Conservation (phyloP, 1,140 invertebrate species). For the Trichonephila clavata region DNA sequence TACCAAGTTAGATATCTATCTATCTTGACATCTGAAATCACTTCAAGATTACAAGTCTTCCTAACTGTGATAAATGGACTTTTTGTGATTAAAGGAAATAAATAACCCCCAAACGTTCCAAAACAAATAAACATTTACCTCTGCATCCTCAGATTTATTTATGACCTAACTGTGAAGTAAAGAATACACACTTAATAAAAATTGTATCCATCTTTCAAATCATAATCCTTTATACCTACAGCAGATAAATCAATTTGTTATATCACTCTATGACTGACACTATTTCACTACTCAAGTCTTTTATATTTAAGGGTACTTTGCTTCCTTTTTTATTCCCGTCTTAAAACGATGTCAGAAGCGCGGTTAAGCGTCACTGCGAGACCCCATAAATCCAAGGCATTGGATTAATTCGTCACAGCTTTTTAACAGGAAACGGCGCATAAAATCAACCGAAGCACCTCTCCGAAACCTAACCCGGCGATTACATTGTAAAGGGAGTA, state of each 20-base stretch:
- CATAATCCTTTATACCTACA: neutral
- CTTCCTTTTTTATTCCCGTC: neutral
- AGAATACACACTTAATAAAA: neutral
- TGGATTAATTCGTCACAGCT: slow-evolving; percentile 33
- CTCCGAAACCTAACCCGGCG: neutral
- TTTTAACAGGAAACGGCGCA: slow-evolving; percentile 33
- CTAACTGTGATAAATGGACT: neutral
- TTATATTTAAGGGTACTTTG: neutral
- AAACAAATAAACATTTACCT: no score
- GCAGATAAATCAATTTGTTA: neutral
- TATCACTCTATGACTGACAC: neutral
- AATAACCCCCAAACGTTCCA: no score
- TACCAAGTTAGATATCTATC: no score
- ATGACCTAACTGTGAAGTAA: neutral
- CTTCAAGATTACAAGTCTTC: no score
- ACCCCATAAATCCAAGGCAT: neutral
- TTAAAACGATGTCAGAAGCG: slow-evolving; percentile 10
- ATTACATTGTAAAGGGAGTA: neutral
- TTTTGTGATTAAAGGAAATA: neutral
- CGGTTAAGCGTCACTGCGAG: neutral
- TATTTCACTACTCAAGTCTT: neutral
- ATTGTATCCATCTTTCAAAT: neutral
- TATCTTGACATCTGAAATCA: no score
- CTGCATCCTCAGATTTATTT: no score
- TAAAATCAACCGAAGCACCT: slow-evolving; percentile 38